Conservation (phyloP, 2,113 vertebrate species). For the Gymnogyps californianus region DNA sequence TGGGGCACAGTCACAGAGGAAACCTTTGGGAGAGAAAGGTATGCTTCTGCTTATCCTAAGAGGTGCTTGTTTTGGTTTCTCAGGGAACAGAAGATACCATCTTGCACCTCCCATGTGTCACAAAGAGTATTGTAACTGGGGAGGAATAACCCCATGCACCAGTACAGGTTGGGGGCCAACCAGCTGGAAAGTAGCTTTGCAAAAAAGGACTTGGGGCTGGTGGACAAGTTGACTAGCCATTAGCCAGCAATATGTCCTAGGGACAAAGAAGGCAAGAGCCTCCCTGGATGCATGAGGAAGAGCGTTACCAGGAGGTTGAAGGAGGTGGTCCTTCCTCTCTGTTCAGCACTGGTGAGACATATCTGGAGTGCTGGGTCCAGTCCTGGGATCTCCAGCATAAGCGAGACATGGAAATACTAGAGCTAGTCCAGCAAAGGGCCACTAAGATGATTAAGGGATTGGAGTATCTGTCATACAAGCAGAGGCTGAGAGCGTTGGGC, state of each 20-base stretch:
- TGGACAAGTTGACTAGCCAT: neutral
- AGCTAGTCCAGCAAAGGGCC: neutral
- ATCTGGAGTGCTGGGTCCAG: neutral
- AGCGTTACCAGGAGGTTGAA: neutral
- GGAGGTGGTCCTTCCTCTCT: neutral
- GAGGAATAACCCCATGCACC: neutral
- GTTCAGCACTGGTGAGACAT: neutral
- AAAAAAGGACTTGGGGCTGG: neutral
- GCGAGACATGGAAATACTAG: neutral
- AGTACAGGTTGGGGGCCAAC: neutral
- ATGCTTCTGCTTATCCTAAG: neutral
- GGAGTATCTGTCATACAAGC: neutral
- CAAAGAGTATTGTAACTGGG: neutral
- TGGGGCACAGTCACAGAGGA: neutral
- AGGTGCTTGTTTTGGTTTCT: neutral
- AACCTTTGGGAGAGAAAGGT: neutral
- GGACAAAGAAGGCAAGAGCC: neutral
- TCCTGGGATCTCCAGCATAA: neutral
- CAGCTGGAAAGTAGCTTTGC: neutral
- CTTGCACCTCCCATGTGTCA: neutral
- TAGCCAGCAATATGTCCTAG: neutral
- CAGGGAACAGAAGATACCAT: neutral
- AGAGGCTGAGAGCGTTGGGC: neutral
- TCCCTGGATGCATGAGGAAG: neutral
- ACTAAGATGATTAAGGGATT: neutral